Evolutionary conservation across 2,888 invertebrate genomes (phyloP), one percentile per base, ranked within the genome.

Genomic region (Ceraclea dissimilis): DNA sequence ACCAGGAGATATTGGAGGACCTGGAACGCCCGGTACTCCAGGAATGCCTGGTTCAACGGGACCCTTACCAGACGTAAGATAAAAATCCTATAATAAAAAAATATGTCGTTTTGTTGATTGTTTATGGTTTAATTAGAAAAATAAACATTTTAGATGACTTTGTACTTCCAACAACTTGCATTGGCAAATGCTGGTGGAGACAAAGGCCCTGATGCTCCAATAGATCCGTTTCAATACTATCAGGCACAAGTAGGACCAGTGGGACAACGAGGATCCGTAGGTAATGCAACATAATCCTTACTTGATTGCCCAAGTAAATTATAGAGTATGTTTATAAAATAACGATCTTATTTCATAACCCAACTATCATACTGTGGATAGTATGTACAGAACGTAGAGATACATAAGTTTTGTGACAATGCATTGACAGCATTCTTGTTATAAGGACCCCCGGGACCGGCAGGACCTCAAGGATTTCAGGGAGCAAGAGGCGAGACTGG

Each of bases 401-500:
- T n/a, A n/a, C n/a, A n/a, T n/a, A n/a, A n/a, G n/a, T n/a, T n/a
- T n/a, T n/a, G n/a, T n/a, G n/a, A n/a, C n/a, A n/a, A n/a, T n/a
- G n/a, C n/a, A n/a, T n/a, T n/a, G n/a, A n/a, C n/a, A n/a, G n/a
- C n/a, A n/a, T 19, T 46, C 18, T 46, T 46, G 20, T 18, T 60
- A 39, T 19, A 33, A 78, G 78, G 78, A 58, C 75, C 75, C 0
- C 75, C 75, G 67, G 78, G 78, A 4, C 75, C 76, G 1, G 74
- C 75, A 1, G 78, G 78, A 1, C 86, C 89, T 0, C 87, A 88
- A 71, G 92, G 92, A 13, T 90, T 91, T 63, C 90, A 90, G 75
- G 90, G 92, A 2, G 78, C 82, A 16, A 79, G 90, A 60, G 92
- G 92, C 47, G 88, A 90, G 63, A 74, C 87, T 1, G 91, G 91